A percentile compares a stretch with the other conserved stretches of the same genome.
Conservation (phyloP, 1,140 invertebrate genomes). For the Cydia amplana region DNA sequence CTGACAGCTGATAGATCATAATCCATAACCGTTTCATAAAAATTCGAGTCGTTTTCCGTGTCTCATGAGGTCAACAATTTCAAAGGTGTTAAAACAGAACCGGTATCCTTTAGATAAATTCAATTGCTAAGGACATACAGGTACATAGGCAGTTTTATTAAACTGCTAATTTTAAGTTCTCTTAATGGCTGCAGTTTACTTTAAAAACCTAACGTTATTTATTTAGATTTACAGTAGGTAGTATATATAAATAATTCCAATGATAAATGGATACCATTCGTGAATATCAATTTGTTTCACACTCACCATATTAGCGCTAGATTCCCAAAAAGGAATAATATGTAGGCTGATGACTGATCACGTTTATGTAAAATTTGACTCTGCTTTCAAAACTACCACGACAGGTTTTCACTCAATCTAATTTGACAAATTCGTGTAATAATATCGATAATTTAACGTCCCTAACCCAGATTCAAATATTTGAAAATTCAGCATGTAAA, state of each 20-base stretch:
- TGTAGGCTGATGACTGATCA: constrained; percentile 17
- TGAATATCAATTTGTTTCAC: constrained; percentile 20
- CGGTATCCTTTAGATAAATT: constrained; percentile 8
- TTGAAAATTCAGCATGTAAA: not conserved
- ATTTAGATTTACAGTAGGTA: too few relatives aligned
- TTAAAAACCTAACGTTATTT: too few relatives aligned
- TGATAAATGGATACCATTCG: constrained; percentile 9
- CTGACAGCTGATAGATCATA: too few relatives aligned
- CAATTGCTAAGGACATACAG: not conserved
- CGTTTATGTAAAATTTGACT: constrained; percentile 11
- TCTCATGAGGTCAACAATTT: not conserved
- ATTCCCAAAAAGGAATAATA: not conserved
- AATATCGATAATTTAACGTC: not conserved
- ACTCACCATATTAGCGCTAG: constrained; percentile 12
- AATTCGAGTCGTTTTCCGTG: not conserved
- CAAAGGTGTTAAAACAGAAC: not conserved
- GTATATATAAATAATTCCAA: not conserved
- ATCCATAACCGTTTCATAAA: too few relatives aligned
- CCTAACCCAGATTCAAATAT: not conserved
- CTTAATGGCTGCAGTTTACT: too few relatives aligned
- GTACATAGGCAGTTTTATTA: not conserved
- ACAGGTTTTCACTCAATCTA: constrained; percentile 9
- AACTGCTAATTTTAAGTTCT: not conserved
- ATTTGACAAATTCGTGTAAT: constrained; percentile 2
- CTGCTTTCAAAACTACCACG: constrained; percentile 5